phyloP scores from a whole-genome alignment of 2,797 vertebrate species.

The Microtus agrestis region DNA sequence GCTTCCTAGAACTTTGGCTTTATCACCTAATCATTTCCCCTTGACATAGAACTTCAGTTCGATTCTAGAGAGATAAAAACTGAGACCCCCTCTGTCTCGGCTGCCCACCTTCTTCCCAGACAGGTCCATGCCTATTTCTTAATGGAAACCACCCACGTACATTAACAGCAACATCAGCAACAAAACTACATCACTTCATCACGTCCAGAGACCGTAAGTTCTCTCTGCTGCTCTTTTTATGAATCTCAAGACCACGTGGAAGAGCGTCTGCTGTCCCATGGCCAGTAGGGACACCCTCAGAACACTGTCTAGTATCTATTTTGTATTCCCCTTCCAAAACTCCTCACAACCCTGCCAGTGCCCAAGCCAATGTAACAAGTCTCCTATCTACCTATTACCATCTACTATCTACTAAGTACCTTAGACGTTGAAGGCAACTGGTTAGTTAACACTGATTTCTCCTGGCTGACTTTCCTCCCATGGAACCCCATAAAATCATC shows the following conservation, averaged over 20 bases:
- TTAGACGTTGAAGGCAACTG: conserved; percentile 10
- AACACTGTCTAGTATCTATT: background rate
- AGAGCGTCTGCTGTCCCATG: background rate
- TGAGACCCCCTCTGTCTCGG: background rate
- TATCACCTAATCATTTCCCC: background rate
- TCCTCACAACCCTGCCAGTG: background rate
- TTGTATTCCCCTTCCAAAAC: background rate
- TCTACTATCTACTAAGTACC: background rate
- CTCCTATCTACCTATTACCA: background rate
- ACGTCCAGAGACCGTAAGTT: background rate
- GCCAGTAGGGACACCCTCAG: background rate
- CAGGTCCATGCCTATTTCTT: background rate
- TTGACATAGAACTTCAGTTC: background rate
- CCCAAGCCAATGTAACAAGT: background rate
- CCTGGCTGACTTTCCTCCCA: background rate
- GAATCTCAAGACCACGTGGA: background rate
- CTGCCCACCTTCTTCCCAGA: background rate
- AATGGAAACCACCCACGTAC: background rate
- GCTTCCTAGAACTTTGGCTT: background rate
- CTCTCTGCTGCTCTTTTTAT: background rate
- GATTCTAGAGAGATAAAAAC: background rate
- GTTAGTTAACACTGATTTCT: background rate
- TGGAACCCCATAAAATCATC: background rate
- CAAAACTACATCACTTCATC: background rate
- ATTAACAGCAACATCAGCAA: background rate